phyloP scores from a whole-genome alignment of 2,888 invertebrate species.

The Rhingia rostrata region DNA sequence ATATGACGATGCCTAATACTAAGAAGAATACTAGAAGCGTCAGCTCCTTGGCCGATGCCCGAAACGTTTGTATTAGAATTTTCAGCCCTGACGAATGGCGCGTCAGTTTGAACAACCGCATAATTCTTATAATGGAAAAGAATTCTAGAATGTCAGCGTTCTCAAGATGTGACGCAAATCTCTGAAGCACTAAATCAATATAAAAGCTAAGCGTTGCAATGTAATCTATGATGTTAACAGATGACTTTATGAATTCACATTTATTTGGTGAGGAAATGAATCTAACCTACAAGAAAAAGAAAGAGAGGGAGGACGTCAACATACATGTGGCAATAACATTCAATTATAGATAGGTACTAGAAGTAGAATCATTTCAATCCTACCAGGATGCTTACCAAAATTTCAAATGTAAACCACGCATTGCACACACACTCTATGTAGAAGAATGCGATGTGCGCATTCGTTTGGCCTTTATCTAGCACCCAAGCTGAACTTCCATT shows the following conservation, averaged over 20 bases:
- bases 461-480: conserved; percentile 95
- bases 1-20: conserved; percentile 98
- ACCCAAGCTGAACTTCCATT: conserved; percentile 91
- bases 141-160: conserved; percentile 98
- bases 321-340: conserved; percentile 35
- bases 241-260: conserved; percentile 96
- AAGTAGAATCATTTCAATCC: neutral
- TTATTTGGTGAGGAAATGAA: conserved; percentile 97
- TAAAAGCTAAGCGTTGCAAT: conserved; percentile 99
- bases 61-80: conserved; percentile 98
- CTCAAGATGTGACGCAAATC: conserved; percentile 94
- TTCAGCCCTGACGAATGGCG: conserved; percentile 98
- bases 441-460: conserved; percentile 98
- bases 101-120: conserved; percentile 98
- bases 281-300: conserved; percentile 84
- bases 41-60: conserved; percentile 98
- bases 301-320: conserved; percentile 56
- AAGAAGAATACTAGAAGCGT: conserved; percentile 98
- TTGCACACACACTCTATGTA: conserved; percentile 99
- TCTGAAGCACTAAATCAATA: conserved; percentile 94
- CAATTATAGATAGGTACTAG: neutral
- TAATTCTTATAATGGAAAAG: conserved; percentile 98
- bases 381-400: conserved; percentile 84
- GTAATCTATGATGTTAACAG: conserved; percentile 99
- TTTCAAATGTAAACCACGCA: conserved; percentile 99